Base-by-base conservation (phyloP, 2,888 invertebrate species). In the Mactromeris polynyma region DNA sequence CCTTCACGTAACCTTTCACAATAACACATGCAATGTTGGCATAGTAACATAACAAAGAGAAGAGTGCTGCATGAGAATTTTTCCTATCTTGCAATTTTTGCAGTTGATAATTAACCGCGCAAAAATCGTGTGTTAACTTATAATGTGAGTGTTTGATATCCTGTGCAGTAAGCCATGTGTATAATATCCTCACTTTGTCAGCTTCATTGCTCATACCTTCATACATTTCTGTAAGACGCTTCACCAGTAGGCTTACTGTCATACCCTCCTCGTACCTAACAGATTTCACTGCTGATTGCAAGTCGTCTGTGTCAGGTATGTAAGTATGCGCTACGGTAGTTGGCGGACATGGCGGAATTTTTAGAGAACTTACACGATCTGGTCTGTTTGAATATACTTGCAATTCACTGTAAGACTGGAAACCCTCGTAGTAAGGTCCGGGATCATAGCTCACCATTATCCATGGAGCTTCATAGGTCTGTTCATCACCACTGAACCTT, bases 1-100 rank as follows among this genome's bases (percentile, higher is more conserved):
- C 95, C 89, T 96, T 96, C 88, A 94, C 91, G 51, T 93, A 85
- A 17, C 96, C 96, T 81, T 93, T 92, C 9, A 96, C 88, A 19
- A 95, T 92, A 14, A 94, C 93, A 91, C 95, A 95, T 0, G 94
- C 93, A 11, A 95, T 86, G 26, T 90, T 89, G 9, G 94, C 94
- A 64, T 93, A 88, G 51, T 36, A 26, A 69, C 91, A 91, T 31
- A 91, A 51, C 33, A 87, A 31, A 31, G 87, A 42, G 54, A 91
- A 91, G 40, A 89, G 77, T 11, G 89, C 87, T n/a, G 91, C 91
- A 42, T 83, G 87, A 19, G 87, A 83, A 64, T 87, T 89, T 38
- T 77, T 83, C 40, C 73, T 69, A 19, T 83, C 64, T 26, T 85
- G 42, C 0, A 91, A 38, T 51, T 83, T 85, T 31, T 83, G 33